Conservation (phyloP, 2,113 vertebrate genomes). For the Hyla sarda region DNA sequence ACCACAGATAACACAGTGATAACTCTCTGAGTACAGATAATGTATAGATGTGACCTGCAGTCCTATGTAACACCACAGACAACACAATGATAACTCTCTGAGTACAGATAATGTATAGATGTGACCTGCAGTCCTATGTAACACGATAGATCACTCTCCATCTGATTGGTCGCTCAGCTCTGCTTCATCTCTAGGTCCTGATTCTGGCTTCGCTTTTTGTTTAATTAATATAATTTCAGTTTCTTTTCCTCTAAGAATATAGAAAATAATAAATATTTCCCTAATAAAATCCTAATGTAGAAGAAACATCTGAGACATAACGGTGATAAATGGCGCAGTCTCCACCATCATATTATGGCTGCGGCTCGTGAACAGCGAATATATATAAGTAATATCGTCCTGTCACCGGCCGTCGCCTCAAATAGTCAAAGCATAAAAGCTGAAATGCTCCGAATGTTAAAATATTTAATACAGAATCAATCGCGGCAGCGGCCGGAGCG, state of each 20-base stretch:
- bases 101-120: too few relatives aligned
- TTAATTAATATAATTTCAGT: not conserved
- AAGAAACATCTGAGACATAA: conserved; percentile 4
- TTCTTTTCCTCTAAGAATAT: not conserved
- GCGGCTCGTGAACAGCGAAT: not conserved
- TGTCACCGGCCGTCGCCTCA: not conserved
- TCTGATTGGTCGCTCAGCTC: not conserved
- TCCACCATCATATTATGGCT: not conserved
- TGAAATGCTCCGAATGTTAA: not conserved
- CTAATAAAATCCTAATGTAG: not conserved
- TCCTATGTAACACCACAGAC: too few relatives aligned
- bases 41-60: too few relatives aligned
- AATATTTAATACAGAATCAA: conserved; percentile 31
- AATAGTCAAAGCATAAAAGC: conserved; percentile 35
- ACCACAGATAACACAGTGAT: too few relatives aligned
- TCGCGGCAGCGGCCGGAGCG: not conserved
- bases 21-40: too few relatives aligned
- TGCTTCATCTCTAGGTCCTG: not conserved
- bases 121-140: too few relatives aligned
- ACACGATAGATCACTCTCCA: too few relatives aligned
- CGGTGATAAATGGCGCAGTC: not conserved
- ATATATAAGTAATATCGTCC: not conserved
- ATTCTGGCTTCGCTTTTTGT: not conserved
- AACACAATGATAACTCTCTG: too few relatives aligned
- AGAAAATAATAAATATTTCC: not conserved